phyloP scores from a whole-genome alignment of 2,113 vertebrate species.

The Narcine bancroftii region DNA sequence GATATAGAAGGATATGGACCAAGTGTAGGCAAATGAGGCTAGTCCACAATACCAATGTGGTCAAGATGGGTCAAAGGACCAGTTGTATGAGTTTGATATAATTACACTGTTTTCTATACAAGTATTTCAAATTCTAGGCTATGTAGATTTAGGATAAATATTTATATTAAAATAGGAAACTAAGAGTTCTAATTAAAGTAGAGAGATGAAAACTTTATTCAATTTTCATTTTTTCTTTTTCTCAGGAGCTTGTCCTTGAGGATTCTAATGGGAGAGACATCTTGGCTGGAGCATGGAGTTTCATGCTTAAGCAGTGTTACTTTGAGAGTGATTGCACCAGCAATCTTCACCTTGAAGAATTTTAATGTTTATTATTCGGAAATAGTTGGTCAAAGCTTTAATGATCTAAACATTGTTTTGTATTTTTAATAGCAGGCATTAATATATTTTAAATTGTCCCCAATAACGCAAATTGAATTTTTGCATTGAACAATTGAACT shows the following conservation, averaged over 20 bases:
- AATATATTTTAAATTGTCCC: neutral
- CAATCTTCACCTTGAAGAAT: neutral
- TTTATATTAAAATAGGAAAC: neutral
- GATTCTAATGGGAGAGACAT: neutral
- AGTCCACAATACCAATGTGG: too few species aligned
- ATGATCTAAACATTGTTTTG: neutral
- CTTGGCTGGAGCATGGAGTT: neutral
- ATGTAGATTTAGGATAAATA: neutral
- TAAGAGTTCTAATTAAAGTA: neutral
- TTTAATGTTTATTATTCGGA: neutral
- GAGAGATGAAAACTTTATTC: neutral
- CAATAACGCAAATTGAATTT: neutral
- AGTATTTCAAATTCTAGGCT: too few species aligned
- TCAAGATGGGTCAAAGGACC: too few species aligned
- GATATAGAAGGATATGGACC: too few species aligned
- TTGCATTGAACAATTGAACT: neutral
- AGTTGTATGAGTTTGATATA: too few species aligned
- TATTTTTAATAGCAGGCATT: neutral
- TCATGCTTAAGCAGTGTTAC: too few species aligned
- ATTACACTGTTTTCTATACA: too few species aligned
- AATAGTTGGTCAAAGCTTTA: neutral
- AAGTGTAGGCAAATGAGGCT: too few species aligned
- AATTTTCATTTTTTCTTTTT: neutral
- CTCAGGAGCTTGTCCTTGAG: constrained; percentile 24
- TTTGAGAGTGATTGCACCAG: neutral